Base-by-base conservation (phyloP, 2,888 invertebrate species). In the Tortricodes alternella region DNA sequence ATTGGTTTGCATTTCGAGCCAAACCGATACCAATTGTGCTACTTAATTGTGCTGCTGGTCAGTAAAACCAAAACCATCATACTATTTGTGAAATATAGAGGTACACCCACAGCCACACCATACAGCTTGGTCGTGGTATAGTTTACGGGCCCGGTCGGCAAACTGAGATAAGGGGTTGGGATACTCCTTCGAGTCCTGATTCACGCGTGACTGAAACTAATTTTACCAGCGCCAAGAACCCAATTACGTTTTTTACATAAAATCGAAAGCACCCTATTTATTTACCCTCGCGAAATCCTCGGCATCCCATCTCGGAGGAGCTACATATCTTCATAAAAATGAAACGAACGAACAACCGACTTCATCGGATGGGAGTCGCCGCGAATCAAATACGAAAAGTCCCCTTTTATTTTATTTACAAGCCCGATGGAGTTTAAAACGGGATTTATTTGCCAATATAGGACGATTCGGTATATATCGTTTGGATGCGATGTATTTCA, bases 261-360 rank as follows among this genome's bases (percentile, higher is more conserved):
- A 62, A 62, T 48, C 63, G 62, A 56, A 63, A 67, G 64, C 64
- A 68, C 53, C 73, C 75, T 75, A 76, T 76, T 76, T 77, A 76
- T 76, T 76, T 71, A 70, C 68, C 66, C 65, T 57, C 46, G 48
- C 59, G 71, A 75, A 74, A 71, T 63, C 70, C 65, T 62, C 65
- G 68, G n/a, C n/a, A n/a, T 72, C 72, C 66, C 71, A 78, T 76
- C 72, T 67, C 65, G 58, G 53, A 64, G 66, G 58, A 65, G 75
- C 78, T 66, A 85, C 84, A 84, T 78, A 80, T 86, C 86, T 86
- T 84, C 82, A 84, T 86, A 83, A 84, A 83, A 86, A 81, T 80
- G 78, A 82, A 84, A 77, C 71, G 74, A 67, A 71, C 67, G 63
- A 64, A 70, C 71, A 68, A 78, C 79, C 72, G 80, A 77, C 74